phyloP scores from a whole-genome alignment of 2,888 invertebrate genomes.

The Metalampra italica region DNA sequence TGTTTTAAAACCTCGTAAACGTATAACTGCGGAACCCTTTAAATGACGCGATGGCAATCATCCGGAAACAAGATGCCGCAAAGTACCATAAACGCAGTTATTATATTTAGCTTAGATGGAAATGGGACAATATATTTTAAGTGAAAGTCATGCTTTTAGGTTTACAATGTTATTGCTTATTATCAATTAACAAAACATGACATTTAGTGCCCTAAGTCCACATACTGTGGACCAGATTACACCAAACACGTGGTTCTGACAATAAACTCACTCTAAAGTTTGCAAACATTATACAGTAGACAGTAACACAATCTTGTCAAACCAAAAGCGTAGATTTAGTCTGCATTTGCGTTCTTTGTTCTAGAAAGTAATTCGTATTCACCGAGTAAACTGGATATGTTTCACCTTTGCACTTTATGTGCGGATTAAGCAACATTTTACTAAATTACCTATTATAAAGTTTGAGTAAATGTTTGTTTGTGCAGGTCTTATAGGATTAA shows the following conservation, averaged over 20 bases:
- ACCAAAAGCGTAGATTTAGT: conserved; percentile 22
- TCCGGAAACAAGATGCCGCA: conserved; percentile 12
- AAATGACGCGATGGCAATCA: conserved; percentile 12
- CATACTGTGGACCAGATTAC: background rate
- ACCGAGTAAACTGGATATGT: conserved; percentile 19
- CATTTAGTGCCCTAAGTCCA: background rate
- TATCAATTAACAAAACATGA: background rate
- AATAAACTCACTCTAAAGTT: conserved; percentile 11
- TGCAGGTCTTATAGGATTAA: background rate
- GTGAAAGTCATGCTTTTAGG: background rate
- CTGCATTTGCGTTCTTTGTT: conserved; percentile 27
- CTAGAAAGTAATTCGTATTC: conserved; percentile 27
- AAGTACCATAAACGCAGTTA: conserved; percentile 12
- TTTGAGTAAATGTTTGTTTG: conserved; percentile 4
- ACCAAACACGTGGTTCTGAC: background rate
- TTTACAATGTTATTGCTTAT: conserved; percentile 2
- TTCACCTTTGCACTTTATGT: conserved; percentile 15
- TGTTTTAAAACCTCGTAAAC: conserved; percentile 16
- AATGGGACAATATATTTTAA: conserved; percentile 3
- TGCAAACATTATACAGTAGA: conserved; percentile 22
- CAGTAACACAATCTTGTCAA: conserved; percentile 25
- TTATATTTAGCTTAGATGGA: conserved; percentile 8
- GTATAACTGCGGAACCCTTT: conserved; percentile 6
- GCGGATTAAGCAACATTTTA: conserved; percentile 5
- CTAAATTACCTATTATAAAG: conserved; percentile 4